Base-by-base conservation (phyloP, 2,113 vertebrate species). In the Apodemus speciosus region DNA sequence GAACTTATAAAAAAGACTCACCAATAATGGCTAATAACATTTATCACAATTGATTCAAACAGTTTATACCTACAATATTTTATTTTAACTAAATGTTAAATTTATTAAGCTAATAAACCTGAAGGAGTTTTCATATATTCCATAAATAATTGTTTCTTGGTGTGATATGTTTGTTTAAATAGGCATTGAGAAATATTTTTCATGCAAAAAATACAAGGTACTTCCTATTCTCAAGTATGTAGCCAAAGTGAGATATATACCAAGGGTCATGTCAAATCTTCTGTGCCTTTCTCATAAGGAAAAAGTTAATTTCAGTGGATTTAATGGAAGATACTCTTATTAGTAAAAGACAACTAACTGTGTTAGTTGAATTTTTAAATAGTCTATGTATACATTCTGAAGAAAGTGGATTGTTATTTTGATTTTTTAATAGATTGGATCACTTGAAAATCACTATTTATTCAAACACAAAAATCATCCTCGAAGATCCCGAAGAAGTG, bases 361-460 rank as follows among this genome's bases (percentile, higher is more conserved):
- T 49, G n/a, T 94, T 91, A 92, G 43, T 38, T 96, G 75, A 3
- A 20, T 30, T 77, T 87, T 95, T 79, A 86, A 85, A 56, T 71
- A 64, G 15, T 30, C 51, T 66, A 79, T 68, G 64, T 16, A 79
- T 16, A 84, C 3, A 68, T 92, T 23, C 68, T 94, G 91, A 93
- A 30, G 68, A 89, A 88, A 92, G 30, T 56, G 4, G 5, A 80
- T 62, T 77, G 93, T 91, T 76, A 72, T 94, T 90, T 95, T 90
- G 84, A 43, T 89, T 62, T 85, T 93, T 96, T 98, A 98, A 64
- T 96, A 99, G 99, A 99, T 99, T 89, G 99, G 99, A 95, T 98
- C 99, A 88, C 98, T 99, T 96, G 98, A 99, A 98, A 99, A 99
- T 97, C 99, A 99, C 95, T 99, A 99, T 97, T 97, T 99, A 97